Percentiles rank a stretch among this genome's conserved stretches.
Evolutionary conservation across 2,888 invertebrate genomes (phyloP).

Genomic region (Quadriops clusia): DNA sequence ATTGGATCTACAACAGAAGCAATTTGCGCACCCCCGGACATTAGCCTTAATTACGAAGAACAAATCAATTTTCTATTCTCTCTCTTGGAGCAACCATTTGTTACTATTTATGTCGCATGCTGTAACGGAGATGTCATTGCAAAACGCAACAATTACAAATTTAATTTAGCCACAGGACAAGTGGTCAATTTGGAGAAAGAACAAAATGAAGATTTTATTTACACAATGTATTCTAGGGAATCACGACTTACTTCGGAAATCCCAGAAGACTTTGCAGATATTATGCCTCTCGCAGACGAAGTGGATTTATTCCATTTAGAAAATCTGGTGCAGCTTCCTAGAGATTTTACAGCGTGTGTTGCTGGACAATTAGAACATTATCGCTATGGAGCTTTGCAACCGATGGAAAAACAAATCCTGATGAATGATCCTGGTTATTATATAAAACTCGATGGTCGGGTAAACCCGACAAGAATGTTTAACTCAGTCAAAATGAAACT

Average conservation of each 20-base stretch:
- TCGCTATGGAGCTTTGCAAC: slow-evolving; percentile 34
- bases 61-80: slow-evolving; percentile 31
- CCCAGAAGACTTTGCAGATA: slow-evolving; percentile 24
- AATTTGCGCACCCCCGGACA: slow-evolving; percentile 21
- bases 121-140: slow-evolving; percentile 42
- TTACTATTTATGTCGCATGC: slow-evolving; percentile 46
- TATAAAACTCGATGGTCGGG: slow-evolving; percentile 47
- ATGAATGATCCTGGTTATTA: slow-evolving; percentile 43
- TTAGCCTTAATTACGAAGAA: slow-evolving; percentile 24
- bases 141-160: slow-evolving; percentile 29
- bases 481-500: slow-evolving; percentile 38
- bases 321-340: slow-evolving; percentile 40
- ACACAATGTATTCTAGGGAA: slow-evolving; percentile 30
- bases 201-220: slow-evolving; percentile 31
- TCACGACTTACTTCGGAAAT: slow-evolving; percentile 21
- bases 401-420: slow-evolving; percentile 41
- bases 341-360: slow-evolving; percentile 37
- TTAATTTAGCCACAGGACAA: slow-evolving; percentile 26
- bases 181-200: slow-evolving; percentile 24
- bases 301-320: no score
- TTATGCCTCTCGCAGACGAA: slow-evolving; percentile 10
- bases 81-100: slow-evolving; percentile 26
- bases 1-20: slow-evolving; percentile 17
- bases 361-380: slow-evolving; percentile 42
- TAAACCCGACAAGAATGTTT: slow-evolving; percentile 39